Evolutionary conservation across 2,797 vertebrate genomes (phyloP).

Genomic region (Gymnothorax javanicus): DNA sequence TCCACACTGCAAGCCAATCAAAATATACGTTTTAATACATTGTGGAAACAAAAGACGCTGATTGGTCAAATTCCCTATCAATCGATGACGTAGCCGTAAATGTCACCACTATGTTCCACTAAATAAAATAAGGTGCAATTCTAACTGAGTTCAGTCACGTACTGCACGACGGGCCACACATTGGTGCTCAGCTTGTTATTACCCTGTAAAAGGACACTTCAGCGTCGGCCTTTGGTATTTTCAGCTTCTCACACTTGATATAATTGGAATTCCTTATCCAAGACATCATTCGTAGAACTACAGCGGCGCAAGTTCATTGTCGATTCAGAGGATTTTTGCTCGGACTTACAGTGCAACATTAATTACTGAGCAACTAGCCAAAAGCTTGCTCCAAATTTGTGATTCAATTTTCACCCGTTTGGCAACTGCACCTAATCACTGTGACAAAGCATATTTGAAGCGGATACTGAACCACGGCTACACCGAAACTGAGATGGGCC

Average conservation of each 20-base stretch:
- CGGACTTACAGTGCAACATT: not conserved
- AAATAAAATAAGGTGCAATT: slow-evolving; percentile 20
- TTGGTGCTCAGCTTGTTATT: not conserved
- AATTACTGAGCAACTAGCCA: not conserved
- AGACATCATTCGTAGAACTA: not conserved
- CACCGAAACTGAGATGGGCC: slow-evolving; percentile 65
- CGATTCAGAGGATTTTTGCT: not conserved
- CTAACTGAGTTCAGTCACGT: not conserved
- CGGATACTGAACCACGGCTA: slow-evolving; percentile 42
- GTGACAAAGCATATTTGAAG: not conserved
- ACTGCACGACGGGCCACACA: not conserved
- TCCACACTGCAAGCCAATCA: slow-evolving; percentile 49
- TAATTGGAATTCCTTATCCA: not conserved
- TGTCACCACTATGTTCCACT: slow-evolving; percentile 33
- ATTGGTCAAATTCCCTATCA: slow-evolving; percentile 44
- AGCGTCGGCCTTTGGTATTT: not conserved
- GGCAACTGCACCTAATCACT: not conserved
- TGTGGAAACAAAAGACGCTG: not conserved
- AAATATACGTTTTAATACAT: not conserved
- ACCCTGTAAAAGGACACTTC: not conserved
- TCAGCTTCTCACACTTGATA: not conserved
- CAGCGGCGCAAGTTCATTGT: not conserved
- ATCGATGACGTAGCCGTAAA: slow-evolving; percentile 18
- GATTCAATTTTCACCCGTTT: not conserved
- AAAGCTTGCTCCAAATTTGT: not conserved